Base-by-base conservation (phyloP, 2,888 invertebrate genomes). In the Coelopa pilipes region DNA sequence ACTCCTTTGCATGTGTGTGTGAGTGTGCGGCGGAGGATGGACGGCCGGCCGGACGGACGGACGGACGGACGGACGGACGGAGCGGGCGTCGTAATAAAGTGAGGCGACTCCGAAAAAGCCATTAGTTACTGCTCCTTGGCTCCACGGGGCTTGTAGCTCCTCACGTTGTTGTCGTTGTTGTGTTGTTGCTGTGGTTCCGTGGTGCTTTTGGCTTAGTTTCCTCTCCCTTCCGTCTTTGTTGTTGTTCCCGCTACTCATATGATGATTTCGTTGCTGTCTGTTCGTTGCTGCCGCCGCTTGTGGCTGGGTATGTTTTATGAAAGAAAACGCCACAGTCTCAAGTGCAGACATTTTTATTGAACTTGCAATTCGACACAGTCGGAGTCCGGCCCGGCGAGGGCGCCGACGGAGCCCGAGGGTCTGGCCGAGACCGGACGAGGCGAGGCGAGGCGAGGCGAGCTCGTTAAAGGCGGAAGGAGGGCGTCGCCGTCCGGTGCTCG, bases 301-400 rank as follows among this genome's bases (percentile, higher is more conserved):
- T 21, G 1, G 7, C 10, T 21, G 17, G 49, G 50, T 50, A 53
- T 45, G 53, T 19, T 19, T 45, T 19, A 71, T 50, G 24, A 71
- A 71, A 53, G 70, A 71, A 63, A 62, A 4, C 21, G 15, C 59
- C 13, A 62, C 34, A 55, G 62, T 73, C 68, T 73, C 73, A 63
- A 69, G 72, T 73, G 72, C 66, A 67, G 82, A 81, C 82, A 81
- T 79, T 83, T 83, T 83, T 81, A 83, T 83, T 82, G 79, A 83
- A 81, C 82, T 82, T 79, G 82, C 82, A 83, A 83, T 83, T 83
- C 83, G 83, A 78, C 79, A 2, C 24, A 34, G 62, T 62, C 34
- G 62, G 45, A n/a, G 53, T 13, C 53, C n/a, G n/a, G n/a, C n/a
- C n/a, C 10, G n/a, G 34, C 34, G 34, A 34, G 34, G 34, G 34